These are phyloP conservation scores for Erannis defoliaria DNA, from an alignment of 2,888 invertebrate species.

Conservation along the genomic window DNA sequence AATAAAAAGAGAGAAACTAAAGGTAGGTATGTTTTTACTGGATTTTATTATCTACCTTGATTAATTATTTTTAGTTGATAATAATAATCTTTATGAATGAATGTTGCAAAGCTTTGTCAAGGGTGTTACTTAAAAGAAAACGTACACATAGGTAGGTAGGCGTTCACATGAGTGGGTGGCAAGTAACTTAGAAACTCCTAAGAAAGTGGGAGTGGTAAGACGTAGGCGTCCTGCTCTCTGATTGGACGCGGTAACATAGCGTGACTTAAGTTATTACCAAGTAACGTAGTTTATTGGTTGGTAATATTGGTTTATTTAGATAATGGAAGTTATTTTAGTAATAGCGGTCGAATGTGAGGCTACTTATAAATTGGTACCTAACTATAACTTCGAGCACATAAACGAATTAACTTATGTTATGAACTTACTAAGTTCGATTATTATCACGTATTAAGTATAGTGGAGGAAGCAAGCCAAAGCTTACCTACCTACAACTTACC, in stretches of 20 bases:
- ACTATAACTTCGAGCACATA: no score
- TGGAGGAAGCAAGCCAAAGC: no score
- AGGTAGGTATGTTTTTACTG: no score
- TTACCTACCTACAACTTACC: no score
- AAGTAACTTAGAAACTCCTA: conserved; percentile 64
- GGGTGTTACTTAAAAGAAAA: neutral
- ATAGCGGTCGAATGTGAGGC: no score
- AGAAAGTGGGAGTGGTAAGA: conserved; percentile 76
- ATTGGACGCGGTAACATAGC: conserved; percentile 57
- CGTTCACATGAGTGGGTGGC: conserved; percentile 54
- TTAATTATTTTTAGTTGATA: no score
- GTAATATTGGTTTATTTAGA: conserved; percentile 14
- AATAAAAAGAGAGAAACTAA: neutral
- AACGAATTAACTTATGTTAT: no score
- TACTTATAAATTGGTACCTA: no score
- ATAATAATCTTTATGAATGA: no score
- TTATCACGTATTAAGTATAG: no score
- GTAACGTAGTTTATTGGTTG: conserved; percentile 35
- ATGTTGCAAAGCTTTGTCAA: neutral
- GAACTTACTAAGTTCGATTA: no score
- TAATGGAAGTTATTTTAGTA: conserved; percentile 10
- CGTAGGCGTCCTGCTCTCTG: conserved; percentile 52
- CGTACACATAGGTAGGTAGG: conserved; percentile 26
- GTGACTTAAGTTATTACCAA: conserved; percentile 38
- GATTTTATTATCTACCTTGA: no score